phyloP scores from a whole-genome alignment of 2,113 vertebrate genomes.

The Argyrosomus japonicus region DNA sequence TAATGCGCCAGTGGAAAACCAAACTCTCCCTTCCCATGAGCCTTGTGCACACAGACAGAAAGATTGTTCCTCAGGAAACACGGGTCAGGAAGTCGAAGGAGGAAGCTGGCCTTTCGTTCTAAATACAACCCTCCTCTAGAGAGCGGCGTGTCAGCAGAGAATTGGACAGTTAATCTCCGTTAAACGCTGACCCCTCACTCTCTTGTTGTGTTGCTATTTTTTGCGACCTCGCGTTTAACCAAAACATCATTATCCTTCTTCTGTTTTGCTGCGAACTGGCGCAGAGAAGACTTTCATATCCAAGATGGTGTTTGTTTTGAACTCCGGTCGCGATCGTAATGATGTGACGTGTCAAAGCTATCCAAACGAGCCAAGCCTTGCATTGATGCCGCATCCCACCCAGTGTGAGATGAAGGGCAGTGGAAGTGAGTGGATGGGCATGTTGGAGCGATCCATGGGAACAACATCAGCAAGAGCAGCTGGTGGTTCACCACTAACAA shows the following conservation, averaged over 20 bases:
- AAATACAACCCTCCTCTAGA: conserved; percentile 65
- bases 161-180: conserved; percentile 59
- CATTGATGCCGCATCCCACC: conserved; percentile 69
- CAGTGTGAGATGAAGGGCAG: conserved; percentile 65
- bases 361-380: conserved; percentile 39
- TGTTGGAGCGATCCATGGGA: conserved; percentile 80
- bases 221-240: conserved; percentile 32
- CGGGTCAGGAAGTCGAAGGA: conserved; percentile 73
- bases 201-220: conserved; percentile 64
- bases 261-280: conserved; percentile 31
- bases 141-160: conserved; percentile 59
- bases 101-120: conserved; percentile 69
- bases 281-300: conserved; percentile 41
- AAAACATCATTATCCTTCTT: conserved; percentile 45
- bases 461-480: conserved; percentile 79
- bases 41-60: conserved; percentile 56
- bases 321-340: conserved; percentile 29
- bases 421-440: conserved; percentile 67
- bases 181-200: conserved; percentile 49
- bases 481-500: conserved; percentile 84
- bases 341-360: conserved; percentile 52
- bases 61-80: conserved; percentile 71
- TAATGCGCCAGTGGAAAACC: conserved; percentile 55
- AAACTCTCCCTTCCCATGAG: conserved; percentile 72
- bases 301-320: conserved; percentile 68